phyloP scores from a whole-genome alignment of 2,797 vertebrate species.

The Apogon hyalosoma region DNA sequence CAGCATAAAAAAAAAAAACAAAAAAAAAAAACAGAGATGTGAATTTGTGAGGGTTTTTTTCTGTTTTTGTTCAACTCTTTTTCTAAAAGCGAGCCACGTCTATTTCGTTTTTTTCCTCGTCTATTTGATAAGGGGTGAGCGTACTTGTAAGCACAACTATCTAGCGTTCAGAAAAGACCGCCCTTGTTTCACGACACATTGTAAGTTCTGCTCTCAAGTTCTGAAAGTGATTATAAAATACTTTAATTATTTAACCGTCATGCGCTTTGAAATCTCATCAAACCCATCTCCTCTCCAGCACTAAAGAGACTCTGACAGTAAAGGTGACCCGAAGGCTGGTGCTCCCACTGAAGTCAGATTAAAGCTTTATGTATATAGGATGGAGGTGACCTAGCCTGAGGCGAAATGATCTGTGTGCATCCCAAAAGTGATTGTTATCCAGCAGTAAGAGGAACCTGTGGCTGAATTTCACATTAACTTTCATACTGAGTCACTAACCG shows the following conservation, averaged over 20 bases:
- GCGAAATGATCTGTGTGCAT: conserved; percentile 55
- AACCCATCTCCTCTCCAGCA: conserved; percentile 37
- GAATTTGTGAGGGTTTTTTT: too few species aligned
- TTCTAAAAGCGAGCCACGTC: neutral
- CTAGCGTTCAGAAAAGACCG: neutral
- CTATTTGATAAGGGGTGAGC: conserved; percentile 10
- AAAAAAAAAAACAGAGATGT: too few species aligned
- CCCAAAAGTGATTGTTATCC: conserved; percentile 61
- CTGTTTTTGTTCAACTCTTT: too few species aligned
- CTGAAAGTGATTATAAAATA: conserved; percentile 34
- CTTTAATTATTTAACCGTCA: conserved; percentile 44
- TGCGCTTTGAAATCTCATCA: conserved; percentile 61
- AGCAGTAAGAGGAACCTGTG: conserved; percentile 29
- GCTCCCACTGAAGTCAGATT: conserved; percentile 58
- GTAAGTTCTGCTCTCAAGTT: conserved; percentile 21
- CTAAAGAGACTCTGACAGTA: conserved; percentile 53
- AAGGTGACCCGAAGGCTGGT: conserved; percentile 62
- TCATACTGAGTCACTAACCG: conserved; percentile 29
- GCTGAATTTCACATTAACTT: conserved; percentile 50
- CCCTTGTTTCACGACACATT: conserved; percentile 4
- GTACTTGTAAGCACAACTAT: conserved; percentile 6
- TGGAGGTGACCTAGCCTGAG: conserved; percentile 62
- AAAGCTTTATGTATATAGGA: conserved; percentile 61
- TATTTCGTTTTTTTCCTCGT: too few species aligned
- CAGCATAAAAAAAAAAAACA: too few species aligned